Base-by-base conservation (phyloP, 2,888 invertebrate species). In the Atrina japonica region DNA sequence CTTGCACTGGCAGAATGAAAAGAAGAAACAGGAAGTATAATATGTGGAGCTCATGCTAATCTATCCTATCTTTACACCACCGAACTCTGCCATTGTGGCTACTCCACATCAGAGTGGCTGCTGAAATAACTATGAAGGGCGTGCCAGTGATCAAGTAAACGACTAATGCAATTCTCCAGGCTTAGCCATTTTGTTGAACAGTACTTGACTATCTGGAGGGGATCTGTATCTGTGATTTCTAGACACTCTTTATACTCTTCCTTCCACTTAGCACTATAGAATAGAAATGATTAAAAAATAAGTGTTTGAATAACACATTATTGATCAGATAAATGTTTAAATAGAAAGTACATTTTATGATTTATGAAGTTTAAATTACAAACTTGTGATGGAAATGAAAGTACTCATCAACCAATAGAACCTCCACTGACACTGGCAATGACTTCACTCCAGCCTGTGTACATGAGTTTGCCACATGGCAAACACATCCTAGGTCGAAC, bases 211-310 rank as follows among this genome's bases (percentile, higher is more conserved):
- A 76, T 49, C 59, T 76, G 23, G 41, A 23, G 3, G 72, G 58
- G 1, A 11, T 77, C 66, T 18, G 61, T 72, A 60, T 77, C 69
- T 3, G 66, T 66, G 53, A 77, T 74, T 0, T 66, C 70, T 18
- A 53, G 30, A 40, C 67, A 74, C 11, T 69, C 71, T 27, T 71
- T 76, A 18, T 63, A 69, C 30, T 30, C 35, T 16, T 77, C 59
- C 27, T 74, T 71, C 18, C 64, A 16, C 27, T 52, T 52, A 2
- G 27, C 21, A 11, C 23, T 49, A 49, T n/a, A 49, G 14, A 49
- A 49, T 35, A 35, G 23, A 49, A 49, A 49, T 2, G 49, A 49
- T 49, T 49, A 7, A 49, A 49, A 16, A 49, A n/a, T 21, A 35
- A 43, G 1, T n/a, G 23, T 21, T 21, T 49, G 18, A 6, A 18